phyloP scores from a whole-genome alignment of 2,113 vertebrate species.

The Cervus canadensis region DNA sequence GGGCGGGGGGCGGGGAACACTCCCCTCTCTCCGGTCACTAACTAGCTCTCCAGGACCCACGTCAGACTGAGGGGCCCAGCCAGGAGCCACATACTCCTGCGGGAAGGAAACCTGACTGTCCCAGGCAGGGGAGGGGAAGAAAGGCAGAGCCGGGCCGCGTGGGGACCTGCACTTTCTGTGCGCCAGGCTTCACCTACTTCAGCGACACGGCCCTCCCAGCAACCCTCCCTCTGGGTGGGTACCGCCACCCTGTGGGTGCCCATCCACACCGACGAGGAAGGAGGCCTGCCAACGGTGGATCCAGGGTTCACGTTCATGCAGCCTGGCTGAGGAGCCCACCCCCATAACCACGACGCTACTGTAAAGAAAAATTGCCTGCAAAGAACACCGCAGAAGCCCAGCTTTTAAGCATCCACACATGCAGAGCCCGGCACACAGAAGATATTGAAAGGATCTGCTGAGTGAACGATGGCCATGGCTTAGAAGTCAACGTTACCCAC shows the following conservation, averaged over 20 bases:
- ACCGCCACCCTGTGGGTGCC: background rate
- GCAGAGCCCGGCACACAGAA: background rate
- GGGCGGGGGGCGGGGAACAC: background rate
- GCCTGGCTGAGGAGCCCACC: background rate
- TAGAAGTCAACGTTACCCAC: background rate
- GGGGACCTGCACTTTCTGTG: background rate
- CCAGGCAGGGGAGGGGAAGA: background rate
- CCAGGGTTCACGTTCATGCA: background rate
- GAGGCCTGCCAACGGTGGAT: background rate
- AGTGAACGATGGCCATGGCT: background rate
- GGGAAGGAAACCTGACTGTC: background rate
- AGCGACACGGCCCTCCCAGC: background rate
- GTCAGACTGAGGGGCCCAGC: background rate
- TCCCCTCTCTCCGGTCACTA: background rate
- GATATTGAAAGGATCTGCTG: background rate
- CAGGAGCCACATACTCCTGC: background rate
- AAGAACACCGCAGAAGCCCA: background rate
- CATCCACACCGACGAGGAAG: background rate
- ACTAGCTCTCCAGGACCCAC: background rate
- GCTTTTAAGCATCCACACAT: background rate
- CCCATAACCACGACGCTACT: rapidly evolving
- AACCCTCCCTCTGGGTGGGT: background rate
- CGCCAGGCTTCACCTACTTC: background rate
- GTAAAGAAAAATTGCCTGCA: background rate
- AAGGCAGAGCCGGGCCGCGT: background rate